phyloP scores from a whole-genome alignment of 2,797 vertebrate genomes.

The Dromococcyx pavoninus region DNA sequence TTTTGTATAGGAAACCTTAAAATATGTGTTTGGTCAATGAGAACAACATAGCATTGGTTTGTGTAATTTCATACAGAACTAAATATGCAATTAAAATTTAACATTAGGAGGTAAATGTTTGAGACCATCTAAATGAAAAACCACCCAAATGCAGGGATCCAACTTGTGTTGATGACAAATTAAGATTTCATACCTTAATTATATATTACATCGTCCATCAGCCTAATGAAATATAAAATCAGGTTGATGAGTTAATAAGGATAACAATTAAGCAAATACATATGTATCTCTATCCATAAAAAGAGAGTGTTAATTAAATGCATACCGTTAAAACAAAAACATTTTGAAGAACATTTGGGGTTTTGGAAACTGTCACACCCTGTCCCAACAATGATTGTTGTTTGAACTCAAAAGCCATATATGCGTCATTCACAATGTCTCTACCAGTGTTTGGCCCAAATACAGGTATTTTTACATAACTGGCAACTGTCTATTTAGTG shows the following conservation, averaged over 20 bases:
- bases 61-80: not conserved
- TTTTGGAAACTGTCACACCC: not conserved
- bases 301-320: not conserved
- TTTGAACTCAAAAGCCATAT: not conserved
- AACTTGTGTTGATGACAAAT: not conserved
- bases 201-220: not conserved
- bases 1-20: conserved; percentile 33
- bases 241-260: not conserved
- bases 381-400: not conserved
- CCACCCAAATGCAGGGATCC: not conserved
- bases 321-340: not conserved
- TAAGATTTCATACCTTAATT: not conserved
- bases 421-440: not conserved
- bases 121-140: not conserved
- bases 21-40: not conserved
- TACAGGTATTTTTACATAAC: conserved; percentile 27
- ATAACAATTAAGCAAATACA: not conserved
- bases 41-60: not conserved
- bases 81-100: not conserved
- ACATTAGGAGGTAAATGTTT: not conserved
- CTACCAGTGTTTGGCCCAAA: not conserved
- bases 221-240: not conserved
- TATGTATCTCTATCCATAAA: not conserved
- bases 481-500: conserved; percentile 30
- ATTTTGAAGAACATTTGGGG: not conserved